These are phyloP conservation scores for Glomeris maerens DNA, from an alignment of 1,140 invertebrate species.

Conservation along the genomic window DNA sequence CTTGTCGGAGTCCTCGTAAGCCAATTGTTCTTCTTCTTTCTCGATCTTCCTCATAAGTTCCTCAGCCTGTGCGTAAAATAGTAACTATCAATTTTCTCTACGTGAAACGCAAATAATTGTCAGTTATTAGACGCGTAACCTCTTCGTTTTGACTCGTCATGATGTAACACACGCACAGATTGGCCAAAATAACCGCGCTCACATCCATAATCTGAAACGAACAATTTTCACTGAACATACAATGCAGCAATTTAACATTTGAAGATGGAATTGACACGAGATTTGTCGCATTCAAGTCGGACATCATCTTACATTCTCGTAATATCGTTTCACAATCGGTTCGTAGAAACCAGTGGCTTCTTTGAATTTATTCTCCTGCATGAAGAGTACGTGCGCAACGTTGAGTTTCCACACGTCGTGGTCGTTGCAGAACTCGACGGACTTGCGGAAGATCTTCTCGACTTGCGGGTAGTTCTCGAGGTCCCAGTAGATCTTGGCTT, in stretches of 20 bases:
- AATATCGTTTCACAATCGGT: constrained; percentile 92
- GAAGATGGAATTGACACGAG: too few relatives aligned
- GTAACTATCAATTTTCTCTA: too few relatives aligned
- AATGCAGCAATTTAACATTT: constrained; percentile 2
- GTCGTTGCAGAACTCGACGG: constrained; percentile 94
- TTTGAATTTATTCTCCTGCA: constrained; percentile 98
- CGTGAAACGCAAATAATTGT: background rate
- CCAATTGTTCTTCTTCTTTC: constrained; percentile 86
- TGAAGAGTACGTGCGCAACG: constrained; percentile 95
- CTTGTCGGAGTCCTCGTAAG: constrained; percentile 84
- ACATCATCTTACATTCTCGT: constrained; percentile 63
- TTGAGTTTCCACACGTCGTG: constrained; percentile 95
- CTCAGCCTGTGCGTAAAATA: constrained; percentile 49
- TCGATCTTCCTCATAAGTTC: constrained; percentile 98
- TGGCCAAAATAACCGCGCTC: constrained; percentile 91
- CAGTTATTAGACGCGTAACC: constrained; percentile 25
- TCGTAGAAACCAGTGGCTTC: constrained; percentile 97
- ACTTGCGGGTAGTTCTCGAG: constrained; percentile 89
- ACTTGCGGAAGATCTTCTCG: constrained; percentile 87
- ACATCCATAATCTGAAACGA: constrained; percentile 63
- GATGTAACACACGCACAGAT: constrained; percentile 97
- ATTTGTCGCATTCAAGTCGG: too few relatives aligned
- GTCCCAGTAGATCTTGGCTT: constrained; percentile 99
- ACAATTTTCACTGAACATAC: constrained; percentile 7
- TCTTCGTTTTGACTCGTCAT: constrained; percentile 98